Base-by-base conservation (phyloP, 2,888 invertebrate species). In the Drosophila dives region DNA sequence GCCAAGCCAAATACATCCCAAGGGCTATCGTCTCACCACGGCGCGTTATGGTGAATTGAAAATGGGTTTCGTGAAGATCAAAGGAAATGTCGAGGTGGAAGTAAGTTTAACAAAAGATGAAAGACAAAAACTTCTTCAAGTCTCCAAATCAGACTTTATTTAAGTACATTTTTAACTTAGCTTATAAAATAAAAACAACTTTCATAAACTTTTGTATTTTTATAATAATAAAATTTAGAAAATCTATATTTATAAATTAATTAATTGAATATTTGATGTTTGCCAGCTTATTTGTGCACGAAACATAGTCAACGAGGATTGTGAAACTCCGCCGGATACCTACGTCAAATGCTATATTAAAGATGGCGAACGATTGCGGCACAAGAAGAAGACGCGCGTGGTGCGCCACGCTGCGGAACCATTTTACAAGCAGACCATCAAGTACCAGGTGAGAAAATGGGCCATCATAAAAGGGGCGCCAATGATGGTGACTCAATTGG, bases 311-410 rank as follows among this genome's bases (percentile, higher is more conserved):
- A 94, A 94, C 29, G 95, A 95, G 64, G 95, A 96, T 88, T 95
- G 95, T 69, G 96, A 96, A 87, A 95, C 96, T 60, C 95, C 96
- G 81, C 94, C 96, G 91, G 98, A 98, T 92, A 98, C 98, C 26
- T 98, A 98, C 94, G 98, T 98, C 62, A 98, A 98, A 93, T 98
- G 98, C 80, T 98, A 98, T 92, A 94, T 98, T 70, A 96, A 97
- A 68, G 98, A 98, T 91, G 97, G 97, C 32, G 97, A 97, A 78
- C 96, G 97, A 80, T 96, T 97, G 95, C 94, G 98, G 70, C 97
- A 98, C 93, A 98, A 98, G 93, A 96, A 97, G 91, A 98, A 98
- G 93, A 98, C 98, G 2, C 95, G 97, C 53, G 96, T 98, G 34
- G 95, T 97, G 26, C 95, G 97, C 62, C 97, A 97, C 90, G 96